phyloP scores from a whole-genome alignment of 2,797 vertebrate genomes.

The Gallinago solitaria region DNA sequence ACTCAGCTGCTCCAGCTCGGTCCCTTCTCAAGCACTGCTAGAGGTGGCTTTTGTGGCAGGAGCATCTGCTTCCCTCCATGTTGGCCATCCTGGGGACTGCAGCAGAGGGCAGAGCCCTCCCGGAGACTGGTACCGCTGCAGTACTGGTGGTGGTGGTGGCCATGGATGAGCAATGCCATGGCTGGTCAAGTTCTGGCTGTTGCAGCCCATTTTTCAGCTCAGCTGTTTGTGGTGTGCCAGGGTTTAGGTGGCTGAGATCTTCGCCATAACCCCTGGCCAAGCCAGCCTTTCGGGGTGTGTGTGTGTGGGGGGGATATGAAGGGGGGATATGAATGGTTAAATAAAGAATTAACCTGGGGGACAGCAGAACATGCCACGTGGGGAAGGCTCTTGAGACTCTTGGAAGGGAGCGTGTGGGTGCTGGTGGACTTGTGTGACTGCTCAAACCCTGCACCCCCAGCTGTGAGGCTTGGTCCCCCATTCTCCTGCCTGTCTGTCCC shows the following conservation, averaged over 20 bases:
- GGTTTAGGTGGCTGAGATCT: not conserved
- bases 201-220: not conserved
- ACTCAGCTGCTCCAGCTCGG: not conserved
- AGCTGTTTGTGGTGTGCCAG: not conserved
- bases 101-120: not conserved
- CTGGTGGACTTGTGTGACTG: not conserved
- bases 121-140: fast-evolving
- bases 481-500: not conserved
- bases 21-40: not conserved
- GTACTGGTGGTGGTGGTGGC: not conserved
- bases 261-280: not conserved
- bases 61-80: not conserved
- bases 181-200: not conserved
- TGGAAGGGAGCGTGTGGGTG: not conserved
- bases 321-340: too few relatives aligned
- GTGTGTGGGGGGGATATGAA: too few relatives aligned
- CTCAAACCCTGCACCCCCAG: not conserved
- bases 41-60: not conserved
- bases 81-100: not conserved
- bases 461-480: not conserved
- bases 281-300: not conserved
- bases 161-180: fast-evolving
- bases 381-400: not conserved
- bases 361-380: not conserved
- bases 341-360: not conserved